These are phyloP conservation scores for Ceratosolen solmsi DNA, from an alignment of 1,140 invertebrate genomes.

Conservation along the genomic window DNA sequence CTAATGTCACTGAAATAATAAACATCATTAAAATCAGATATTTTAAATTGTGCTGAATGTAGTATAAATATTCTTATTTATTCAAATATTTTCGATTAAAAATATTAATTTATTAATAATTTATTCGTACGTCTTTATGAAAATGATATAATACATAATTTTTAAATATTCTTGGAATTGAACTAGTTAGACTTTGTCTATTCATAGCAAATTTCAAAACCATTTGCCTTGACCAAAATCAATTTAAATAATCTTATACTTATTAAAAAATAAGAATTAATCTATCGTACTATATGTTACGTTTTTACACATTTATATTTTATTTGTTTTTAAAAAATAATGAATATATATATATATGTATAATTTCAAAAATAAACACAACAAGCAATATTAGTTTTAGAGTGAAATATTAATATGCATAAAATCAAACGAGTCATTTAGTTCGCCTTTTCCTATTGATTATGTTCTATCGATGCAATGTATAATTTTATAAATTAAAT, in stretches of 20 bases:
- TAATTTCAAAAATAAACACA: too few species aligned
- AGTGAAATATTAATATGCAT: too few species aligned
- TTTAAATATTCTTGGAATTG: not conserved
- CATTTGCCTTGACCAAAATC: conserved; percentile 5
- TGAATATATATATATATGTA: not conserved
- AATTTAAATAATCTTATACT: not conserved
- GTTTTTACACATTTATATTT: not conserved
- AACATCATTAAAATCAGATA: too few species aligned
- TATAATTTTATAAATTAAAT: conserved; percentile 12
- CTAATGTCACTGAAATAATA: too few species aligned
- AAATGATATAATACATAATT: not conserved
- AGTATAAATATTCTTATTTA: not conserved
- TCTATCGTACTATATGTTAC: not conserved
- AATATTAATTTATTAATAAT: not conserved
- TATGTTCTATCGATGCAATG: not conserved
- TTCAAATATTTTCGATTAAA: not conserved
- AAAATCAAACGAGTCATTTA: not conserved
- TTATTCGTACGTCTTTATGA: not conserved
- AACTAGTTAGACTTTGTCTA: not conserved
- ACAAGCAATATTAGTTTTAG: too few species aligned
- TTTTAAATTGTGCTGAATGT: too few species aligned
- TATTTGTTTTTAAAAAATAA: not conserved
- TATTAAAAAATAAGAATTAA: not conserved
- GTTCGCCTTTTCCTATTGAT: not conserved
- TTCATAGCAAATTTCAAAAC: conserved; percentile 8